Evolutionary conservation across 2,888 invertebrate species (phyloP), one percentile per base, ranked within the genome.

Genomic region (Proisotoma minuta): DNA sequence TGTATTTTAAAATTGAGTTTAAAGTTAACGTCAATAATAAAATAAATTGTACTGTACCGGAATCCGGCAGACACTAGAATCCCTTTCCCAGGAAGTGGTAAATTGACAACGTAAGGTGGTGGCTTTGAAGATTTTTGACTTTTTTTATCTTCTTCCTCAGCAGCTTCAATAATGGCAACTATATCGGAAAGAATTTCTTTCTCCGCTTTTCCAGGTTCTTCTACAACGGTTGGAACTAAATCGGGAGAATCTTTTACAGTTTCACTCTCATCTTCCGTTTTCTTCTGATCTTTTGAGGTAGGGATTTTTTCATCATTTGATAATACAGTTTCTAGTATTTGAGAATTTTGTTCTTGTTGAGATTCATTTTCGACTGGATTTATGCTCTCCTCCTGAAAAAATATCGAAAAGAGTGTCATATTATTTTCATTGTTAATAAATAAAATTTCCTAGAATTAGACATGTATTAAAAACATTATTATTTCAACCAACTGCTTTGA

Each of bases 61-160:
- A 79, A 81, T 47, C 82, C 82, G 26, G 81, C 78, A 29, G 80
- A 78, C 28, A 83, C 78, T 40, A 85, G 77, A 63, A 84, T 84
- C 56, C 85, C 83, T 52, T 34, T 54, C 4, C 72, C 81, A 82
- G 18, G 80, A 78, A 12, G 81, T 80, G 1, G 56, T 18, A 79
- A 72, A 26, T 26, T 34, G 18, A 23, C 26, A 3, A 2, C n/a
- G 8, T 52, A 26, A n/a, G 28, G 18, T 10, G 47, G n/a, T 10
- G 20, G 34, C 8, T 8, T 8, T 34, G 34, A 34, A 34, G 34
- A 34, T 34, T 34, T 34, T 10, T 34, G 8, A 34, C 15, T 15
- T 8, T 34, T 8, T 34, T 34, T 8, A 10, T 34, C 62, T 50
- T 27, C 62, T 57, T 5, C 57, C 22, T 12, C 47, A 8, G 18